Conservation (phyloP, 1,140 invertebrate genomes). For the Agraylea sexmaculata region DNA sequence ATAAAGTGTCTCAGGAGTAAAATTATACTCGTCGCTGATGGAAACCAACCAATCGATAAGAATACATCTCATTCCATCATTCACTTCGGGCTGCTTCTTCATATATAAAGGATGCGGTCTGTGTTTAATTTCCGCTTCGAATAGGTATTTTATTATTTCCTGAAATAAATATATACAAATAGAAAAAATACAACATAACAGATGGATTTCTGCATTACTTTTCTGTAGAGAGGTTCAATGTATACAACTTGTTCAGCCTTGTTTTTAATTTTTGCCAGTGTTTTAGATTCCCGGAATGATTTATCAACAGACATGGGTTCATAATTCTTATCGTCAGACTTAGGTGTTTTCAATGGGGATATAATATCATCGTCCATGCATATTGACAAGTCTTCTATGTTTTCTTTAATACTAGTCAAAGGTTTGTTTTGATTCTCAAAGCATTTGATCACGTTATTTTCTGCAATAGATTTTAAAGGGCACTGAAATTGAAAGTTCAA, state of each 20-base stretch:
- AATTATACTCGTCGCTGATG: constrained; percentile 47
- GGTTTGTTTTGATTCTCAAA: too few relatives aligned
- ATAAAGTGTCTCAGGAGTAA: constrained; percentile 46
- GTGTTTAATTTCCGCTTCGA: constrained; percentile 13
- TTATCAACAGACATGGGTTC: constrained; percentile 12
- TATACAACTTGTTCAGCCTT: neutral
- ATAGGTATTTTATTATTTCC: too few relatives aligned
- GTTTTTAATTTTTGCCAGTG: neutral
- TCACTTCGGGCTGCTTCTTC: constrained; percentile 48
- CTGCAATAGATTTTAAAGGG: too few relatives aligned
- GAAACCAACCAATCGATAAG: constrained; percentile 53
- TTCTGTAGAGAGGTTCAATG: constrained; percentile 9
- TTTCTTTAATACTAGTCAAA: too few relatives aligned
- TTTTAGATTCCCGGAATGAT: neutral
- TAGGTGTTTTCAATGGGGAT: constrained; percentile 6
- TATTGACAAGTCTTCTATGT: too few relatives aligned
- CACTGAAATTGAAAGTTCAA: too few relatives aligned
- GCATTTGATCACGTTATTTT: too few relatives aligned
- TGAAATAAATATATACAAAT: constrained; percentile 13
- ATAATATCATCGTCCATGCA: too few relatives aligned
- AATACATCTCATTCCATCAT: constrained; percentile 42
- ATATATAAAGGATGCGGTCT: constrained; percentile 48
- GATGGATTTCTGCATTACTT: constrained; percentile 1
- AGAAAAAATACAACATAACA: neutral
- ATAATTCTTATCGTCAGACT: constrained; percentile 4